These are phyloP conservation scores for Diorhabda carinulata DNA, from an alignment of 1,140 invertebrate genomes.

Conservation along the genomic window DNA sequence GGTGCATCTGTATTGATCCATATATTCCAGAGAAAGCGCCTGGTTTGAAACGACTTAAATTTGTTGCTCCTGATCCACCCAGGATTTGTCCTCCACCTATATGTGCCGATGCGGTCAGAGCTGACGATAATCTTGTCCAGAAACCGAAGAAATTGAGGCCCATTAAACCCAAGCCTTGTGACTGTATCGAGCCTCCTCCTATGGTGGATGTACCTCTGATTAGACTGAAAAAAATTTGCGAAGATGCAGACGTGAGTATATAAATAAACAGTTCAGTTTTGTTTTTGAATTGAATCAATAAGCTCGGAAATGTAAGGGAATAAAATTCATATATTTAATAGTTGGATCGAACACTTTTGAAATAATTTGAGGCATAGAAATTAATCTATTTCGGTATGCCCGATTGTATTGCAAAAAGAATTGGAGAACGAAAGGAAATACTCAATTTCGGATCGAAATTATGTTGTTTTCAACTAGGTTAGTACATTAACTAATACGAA, in stretches of 20 bases:
- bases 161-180: conserved; percentile 23
- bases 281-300: neutral
- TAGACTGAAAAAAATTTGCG: conserved; percentile 24
- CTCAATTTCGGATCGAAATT: no score
- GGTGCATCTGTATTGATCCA: conserved; percentile 23
- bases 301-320: neutral
- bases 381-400: neutral
- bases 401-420: neutral
- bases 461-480: no score
- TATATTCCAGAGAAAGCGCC: neutral
- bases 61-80: conserved; percentile 20
- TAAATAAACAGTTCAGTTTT: no score
- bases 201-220: conserved; percentile 25
- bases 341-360: neutral
- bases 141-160: conserved; percentile 23
- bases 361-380: neutral
- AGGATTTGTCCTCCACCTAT: conserved; percentile 15
- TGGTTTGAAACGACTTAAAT: conserved; percentile 20
- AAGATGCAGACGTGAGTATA: conserved; percentile 18
- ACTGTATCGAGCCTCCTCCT: conserved; percentile 28
- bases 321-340: neutral
- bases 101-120: conserved; percentile 15
- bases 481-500: no score
- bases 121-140: conserved; percentile 22
- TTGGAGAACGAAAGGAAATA: neutral